These are phyloP conservation scores for Chionodraco myersi DNA, from an alignment of 2,113 vertebrate genomes.

Conservation along the genomic window DNA sequence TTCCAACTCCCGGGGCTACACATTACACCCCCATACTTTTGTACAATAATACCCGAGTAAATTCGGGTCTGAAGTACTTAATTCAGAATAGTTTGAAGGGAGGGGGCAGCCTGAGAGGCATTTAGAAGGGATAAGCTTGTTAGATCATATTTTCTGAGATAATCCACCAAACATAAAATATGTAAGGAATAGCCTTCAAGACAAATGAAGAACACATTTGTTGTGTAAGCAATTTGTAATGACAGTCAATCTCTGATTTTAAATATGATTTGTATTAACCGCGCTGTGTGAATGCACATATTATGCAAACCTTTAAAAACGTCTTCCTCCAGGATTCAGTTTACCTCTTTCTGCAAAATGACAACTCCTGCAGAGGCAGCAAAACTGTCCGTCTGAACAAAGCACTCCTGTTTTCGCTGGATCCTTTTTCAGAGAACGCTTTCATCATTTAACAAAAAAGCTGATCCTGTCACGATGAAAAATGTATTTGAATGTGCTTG, in stretches of 20 bases:
- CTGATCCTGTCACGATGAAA: slow-evolving; percentile 42
- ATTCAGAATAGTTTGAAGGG: background rate
- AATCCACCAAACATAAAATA: background rate
- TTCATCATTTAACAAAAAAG: slow-evolving; percentile 50
- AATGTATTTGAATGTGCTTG: slow-evolving; percentile 33
- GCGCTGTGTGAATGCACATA: background rate
- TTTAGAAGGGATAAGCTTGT: background rate
- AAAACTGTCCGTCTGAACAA: slow-evolving; percentile 40
- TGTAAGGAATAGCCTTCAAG: background rate
- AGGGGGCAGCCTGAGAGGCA: background rate
- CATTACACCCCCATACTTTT: slow-evolving; percentile 7
- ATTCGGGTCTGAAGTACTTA: background rate
- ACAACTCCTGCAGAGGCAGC: slow-evolving; percentile 27
- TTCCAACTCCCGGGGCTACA: slow-evolving; percentile 11
- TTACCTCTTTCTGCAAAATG: slow-evolving; percentile 1
- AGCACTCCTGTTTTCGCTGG: slow-evolving; percentile 15
- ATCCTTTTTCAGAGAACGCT: slow-evolving; percentile 34
- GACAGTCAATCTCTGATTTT: background rate
- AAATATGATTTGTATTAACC: background rate
- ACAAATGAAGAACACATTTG: slow-evolving; percentile 2
- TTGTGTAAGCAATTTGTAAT: background rate
- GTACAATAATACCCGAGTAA: background rate
- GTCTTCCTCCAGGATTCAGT: slow-evolving; percentile 6
- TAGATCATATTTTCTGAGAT: background rate
- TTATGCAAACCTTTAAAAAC: background rate